phyloP scores from a whole-genome alignment of 2,113 vertebrate species.

The Aplodontia rufa region DNA sequence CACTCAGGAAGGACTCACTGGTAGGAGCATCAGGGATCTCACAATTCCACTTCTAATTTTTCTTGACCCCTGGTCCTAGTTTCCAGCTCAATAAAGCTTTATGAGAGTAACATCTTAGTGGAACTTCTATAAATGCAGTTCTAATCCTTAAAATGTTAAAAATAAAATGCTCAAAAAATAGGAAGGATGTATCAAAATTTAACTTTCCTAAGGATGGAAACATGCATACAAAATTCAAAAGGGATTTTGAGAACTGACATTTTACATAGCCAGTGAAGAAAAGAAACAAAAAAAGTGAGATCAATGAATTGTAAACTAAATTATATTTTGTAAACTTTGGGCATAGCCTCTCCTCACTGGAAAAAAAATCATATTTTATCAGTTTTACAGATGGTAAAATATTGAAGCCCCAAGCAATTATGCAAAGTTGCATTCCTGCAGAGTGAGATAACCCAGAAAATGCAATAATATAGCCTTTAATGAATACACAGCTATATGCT shows the following conservation, averaged over 20 bases:
- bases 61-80: not conserved
- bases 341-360: not conserved
- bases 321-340: slow-evolving; percentile 14
- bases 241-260: not conserved
- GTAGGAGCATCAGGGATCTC: not conserved
- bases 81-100: not conserved
- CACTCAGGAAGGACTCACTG: not conserved
- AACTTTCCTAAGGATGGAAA: not conserved
- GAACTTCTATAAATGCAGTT: not conserved
- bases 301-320: not conserved
- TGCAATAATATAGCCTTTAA: not conserved
- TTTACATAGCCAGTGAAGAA: not conserved
- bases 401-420: not conserved
- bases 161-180: not conserved
- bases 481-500: not conserved
- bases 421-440: not conserved
- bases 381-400: not conserved
- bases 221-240: not conserved
- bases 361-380: not conserved
- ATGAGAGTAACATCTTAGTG: not conserved
- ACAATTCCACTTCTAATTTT: not conserved
- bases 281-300: not conserved
- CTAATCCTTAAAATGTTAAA: not conserved
- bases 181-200: not conserved
- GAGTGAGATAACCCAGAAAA: not conserved